Conservation (phyloP, 2,797 vertebrate genomes). For the Esox lucius region DNA sequence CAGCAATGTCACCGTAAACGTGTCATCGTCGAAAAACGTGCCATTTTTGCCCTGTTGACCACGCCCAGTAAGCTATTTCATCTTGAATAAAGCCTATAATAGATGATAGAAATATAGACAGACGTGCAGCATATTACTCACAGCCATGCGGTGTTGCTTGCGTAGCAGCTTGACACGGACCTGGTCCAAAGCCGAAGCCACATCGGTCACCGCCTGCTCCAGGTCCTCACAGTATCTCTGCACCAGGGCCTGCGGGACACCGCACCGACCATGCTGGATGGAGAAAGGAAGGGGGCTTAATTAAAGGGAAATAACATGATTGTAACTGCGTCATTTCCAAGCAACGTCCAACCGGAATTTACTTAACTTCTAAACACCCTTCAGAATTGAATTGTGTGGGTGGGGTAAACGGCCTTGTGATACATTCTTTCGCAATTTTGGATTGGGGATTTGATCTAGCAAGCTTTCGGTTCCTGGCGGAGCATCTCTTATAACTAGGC, state of each 20-base stretch:
- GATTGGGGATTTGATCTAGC: too few relatives aligned
- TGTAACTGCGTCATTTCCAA: neutral
- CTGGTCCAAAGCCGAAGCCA: conserved; percentile 88
- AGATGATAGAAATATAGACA: too few relatives aligned
- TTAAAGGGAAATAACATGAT: neutral
- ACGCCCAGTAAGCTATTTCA: too few relatives aligned
- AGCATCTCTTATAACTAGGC: too few relatives aligned
- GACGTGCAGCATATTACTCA: conserved; percentile 68
- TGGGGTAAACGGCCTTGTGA: too few relatives aligned
- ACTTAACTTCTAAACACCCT: neutral
- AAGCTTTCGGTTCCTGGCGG: too few relatives aligned
- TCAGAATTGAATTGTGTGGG: too few relatives aligned
- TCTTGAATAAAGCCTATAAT: too few relatives aligned
- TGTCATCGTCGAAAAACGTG: neutral
- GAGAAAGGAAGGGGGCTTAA: neutral
- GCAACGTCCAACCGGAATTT: neutral
- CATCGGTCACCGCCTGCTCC: conserved; percentile 84
- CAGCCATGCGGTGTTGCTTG: conserved; percentile 97
- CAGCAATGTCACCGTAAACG: neutral
- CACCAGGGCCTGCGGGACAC: conserved; percentile 89
- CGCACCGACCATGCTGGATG: conserved; percentile 92
- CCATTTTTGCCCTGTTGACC: neutral
- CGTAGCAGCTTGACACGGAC: conserved; percentile 90
- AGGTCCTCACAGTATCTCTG: conserved; percentile 93
- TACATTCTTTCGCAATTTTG: too few relatives aligned